phyloP scores from a whole-genome alignment of 1,140 invertebrate genomes.

The honey bee (Apis mellifera) region DNA sequence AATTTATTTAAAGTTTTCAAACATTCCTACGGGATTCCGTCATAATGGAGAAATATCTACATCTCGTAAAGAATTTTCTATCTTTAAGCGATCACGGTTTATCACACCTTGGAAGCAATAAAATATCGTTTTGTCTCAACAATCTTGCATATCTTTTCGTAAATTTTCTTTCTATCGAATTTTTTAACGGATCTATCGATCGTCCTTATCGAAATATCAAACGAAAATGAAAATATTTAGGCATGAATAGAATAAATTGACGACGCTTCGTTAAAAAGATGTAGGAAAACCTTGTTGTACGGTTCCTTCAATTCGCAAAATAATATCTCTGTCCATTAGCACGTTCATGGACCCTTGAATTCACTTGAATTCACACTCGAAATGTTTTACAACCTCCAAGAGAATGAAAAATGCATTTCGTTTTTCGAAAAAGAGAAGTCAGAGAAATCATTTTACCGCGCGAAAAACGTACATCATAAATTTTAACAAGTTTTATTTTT shows the following conservation, averaged over 20 bases:
- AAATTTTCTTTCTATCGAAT: too few relatives aligned
- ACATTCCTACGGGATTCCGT: too few relatives aligned
- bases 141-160: too few relatives aligned
- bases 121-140: too few relatives aligned
- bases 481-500: not conserved
- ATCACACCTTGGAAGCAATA: too few relatives aligned
- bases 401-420: not conserved
- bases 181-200: too few relatives aligned
- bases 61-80: too few relatives aligned
- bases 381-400: not conserved
- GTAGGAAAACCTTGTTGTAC: not conserved
- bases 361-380: not conserved
- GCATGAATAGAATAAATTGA: not conserved
- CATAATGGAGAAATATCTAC: too few relatives aligned
- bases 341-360: not conserved
- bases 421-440: not conserved
- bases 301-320: conserved; percentile 19
- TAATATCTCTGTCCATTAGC: not conserved
- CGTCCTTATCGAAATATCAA: too few relatives aligned
- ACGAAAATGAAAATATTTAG: too few relatives aligned
- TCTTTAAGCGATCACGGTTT: too few relatives aligned
- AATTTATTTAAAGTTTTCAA: too few relatives aligned
- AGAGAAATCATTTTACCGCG: not conserved
- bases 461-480: not conserved
- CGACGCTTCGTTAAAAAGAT: not conserved